A percentile compares a stretch with the other conserved stretches of the same genome.
Conservation (phyloP, 2,797 vertebrate genomes). For the Chelon auratus region DNA sequence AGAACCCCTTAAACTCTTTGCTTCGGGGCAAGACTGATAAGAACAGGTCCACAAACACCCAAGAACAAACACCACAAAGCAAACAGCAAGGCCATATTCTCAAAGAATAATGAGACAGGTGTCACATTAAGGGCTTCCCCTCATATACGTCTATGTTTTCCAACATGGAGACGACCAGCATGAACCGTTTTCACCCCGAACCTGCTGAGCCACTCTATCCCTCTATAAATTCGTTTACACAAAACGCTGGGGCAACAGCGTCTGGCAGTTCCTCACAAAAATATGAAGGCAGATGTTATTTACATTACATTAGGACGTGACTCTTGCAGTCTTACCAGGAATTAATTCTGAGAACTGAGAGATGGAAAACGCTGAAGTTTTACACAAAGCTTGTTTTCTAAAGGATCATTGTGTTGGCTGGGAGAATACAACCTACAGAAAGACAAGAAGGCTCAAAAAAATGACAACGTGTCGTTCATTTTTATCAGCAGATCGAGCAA, state of each 20-base stretch:
- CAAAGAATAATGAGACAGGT: not conserved
- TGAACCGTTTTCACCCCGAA: slow-evolving; percentile 21
- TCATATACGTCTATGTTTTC: slow-evolving; percentile 6
- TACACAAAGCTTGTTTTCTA: not conserved
- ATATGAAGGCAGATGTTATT: not conserved
- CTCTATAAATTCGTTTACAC: not conserved
- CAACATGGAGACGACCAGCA: slow-evolving; percentile 1
- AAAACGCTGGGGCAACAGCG: not conserved
- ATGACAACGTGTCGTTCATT: no score
- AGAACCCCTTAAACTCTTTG: slow-evolving; percentile 5
- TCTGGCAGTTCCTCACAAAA: not conserved
- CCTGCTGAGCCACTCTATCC: not conserved
- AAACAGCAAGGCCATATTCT: slow-evolving; percentile 22
- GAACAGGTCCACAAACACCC: not conserved
- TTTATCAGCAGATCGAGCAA: not conserved
- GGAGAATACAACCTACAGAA: no score
- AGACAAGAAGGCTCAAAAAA: no score
- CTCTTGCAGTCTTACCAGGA: not conserved
- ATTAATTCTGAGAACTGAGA: not conserved
- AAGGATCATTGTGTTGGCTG: no score
- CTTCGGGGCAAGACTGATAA: not conserved
- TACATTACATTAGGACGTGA: not conserved
- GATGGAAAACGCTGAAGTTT: not conserved
- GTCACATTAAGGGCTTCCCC: not conserved
- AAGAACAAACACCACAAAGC: slow-evolving; percentile 11